Conservation (phyloP, 2,797 vertebrate genomes). For the Trematomus bernacchii region DNA sequence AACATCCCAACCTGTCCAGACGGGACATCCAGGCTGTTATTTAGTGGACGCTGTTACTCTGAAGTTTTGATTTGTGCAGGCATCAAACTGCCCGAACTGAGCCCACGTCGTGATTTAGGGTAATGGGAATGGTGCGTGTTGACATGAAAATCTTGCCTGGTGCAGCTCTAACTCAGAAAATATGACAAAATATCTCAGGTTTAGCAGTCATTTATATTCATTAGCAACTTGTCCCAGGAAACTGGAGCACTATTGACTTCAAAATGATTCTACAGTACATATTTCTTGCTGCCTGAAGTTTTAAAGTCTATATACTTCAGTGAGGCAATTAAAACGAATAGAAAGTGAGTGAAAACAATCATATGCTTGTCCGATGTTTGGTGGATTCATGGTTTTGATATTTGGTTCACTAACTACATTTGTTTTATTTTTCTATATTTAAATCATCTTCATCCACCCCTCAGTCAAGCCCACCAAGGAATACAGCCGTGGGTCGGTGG, state of each 20-base stretch:
- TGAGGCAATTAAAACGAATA: background rate
- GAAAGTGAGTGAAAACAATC: background rate
- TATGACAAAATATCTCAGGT: constrained; percentile 18
- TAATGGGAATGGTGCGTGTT: background rate
- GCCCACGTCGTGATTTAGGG: background rate
- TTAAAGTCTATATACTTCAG: background rate
- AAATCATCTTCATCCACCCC: background rate
- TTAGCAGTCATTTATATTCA: constrained; percentile 30
- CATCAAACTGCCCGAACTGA: background rate
- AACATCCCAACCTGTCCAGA: background rate
- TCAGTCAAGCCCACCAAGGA: constrained; percentile 91
- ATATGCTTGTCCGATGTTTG: no score
- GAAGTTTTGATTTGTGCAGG: constrained; percentile 16
- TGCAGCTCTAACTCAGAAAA: constrained; percentile 42
- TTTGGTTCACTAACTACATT: background rate
- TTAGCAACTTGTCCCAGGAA: background rate
- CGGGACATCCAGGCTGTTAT: background rate
- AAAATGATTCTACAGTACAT: background rate
- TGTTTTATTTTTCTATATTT: background rate
- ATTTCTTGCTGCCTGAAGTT: background rate
- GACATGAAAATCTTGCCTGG: constrained; percentile 26
- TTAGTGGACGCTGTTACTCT: background rate
- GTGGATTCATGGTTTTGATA: no score
- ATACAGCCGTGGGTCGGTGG: constrained; percentile 89
- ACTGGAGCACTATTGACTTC: background rate